A percentile compares a stretch with the other conserved stretches of the same genome.
phyloP scores from a whole-genome alignment of 2,888 invertebrate genomes.

The Amphimallon solstitiale region DNA sequence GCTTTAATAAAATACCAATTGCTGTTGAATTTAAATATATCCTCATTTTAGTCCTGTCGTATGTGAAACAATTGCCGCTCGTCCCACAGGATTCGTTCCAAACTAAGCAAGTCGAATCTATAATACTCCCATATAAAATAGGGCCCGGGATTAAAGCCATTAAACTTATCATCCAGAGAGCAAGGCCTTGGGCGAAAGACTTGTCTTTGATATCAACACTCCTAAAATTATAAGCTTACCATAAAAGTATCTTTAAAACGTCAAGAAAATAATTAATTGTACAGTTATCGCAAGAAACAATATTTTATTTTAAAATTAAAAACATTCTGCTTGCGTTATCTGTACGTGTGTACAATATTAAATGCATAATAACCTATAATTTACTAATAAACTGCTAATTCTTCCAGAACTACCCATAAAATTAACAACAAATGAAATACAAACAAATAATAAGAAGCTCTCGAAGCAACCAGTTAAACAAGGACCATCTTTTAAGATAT shows the following conservation, averaged over 20 bases:
- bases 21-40: conserved; percentile 68
- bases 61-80: conserved; percentile 74
- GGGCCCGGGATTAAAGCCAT: conserved; percentile 77
- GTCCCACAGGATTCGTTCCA: conserved; percentile 74
- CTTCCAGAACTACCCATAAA: conserved; percentile 73
- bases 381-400: conserved; percentile 73
- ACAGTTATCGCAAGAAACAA: not conserved
- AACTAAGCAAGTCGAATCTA: conserved; percentile 73
- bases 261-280: not conserved
- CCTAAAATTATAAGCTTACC: conserved; percentile 54
- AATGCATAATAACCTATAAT: conserved; percentile 64
- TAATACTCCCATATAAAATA: conserved; percentile 73
- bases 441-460: conserved; percentile 63
- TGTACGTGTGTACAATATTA: not conserved
- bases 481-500: conserved; percentile 57
- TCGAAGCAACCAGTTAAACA: conserved; percentile 56
- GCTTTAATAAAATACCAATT: conserved; percentile 60
- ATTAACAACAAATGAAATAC: conserved; percentile 67
- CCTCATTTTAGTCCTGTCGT: conserved; percentile 70
- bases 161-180: conserved; percentile 70
- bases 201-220: conserved; percentile 71
- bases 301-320: not conserved
- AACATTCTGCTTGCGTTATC: no score
- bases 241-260: not conserved
- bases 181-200: conserved; percentile 72